Conservation (phyloP, 2,113 vertebrate genomes). For the Mus pahari region DNA sequence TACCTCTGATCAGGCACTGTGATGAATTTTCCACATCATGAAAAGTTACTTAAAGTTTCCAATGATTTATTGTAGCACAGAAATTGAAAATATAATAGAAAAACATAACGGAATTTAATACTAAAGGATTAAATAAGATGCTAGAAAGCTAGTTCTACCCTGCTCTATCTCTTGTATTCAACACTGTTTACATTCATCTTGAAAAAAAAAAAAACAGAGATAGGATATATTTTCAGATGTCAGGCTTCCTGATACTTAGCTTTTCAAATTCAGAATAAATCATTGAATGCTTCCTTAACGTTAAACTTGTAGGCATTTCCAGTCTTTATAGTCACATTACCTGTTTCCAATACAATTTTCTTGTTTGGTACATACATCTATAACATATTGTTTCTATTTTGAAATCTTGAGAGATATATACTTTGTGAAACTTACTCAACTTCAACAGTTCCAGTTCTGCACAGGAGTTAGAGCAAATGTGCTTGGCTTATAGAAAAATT, state of each 20-base stretch:
- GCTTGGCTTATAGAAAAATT: background rate
- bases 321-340: background rate
- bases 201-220: background rate
- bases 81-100: background rate
- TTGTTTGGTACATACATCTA: background rate
- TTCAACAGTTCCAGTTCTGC: background rate
- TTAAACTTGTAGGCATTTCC: background rate
- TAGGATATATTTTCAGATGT: too few relatives aligned
- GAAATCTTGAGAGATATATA: rapidly evolving
- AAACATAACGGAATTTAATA: background rate
- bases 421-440: background rate
- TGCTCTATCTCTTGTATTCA: background rate
- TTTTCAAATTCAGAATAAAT: background rate
- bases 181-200: background rate
- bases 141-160: too few relatives aligned
- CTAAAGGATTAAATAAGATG: background rate
- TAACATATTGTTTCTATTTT: background rate
- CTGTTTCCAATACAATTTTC: background rate
- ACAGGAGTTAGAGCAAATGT: background rate
- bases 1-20: too few relatives aligned
- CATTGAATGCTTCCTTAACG: background rate
- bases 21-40: too few relatives aligned
- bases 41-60: background rate
- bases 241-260: rapidly evolving
- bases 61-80: background rate